Percentiles rank a stretch among this genome's conserved stretches.
Evolutionary conservation across 2,113 vertebrate genomes (phyloP).

Genomic region (Callopanchax toddi): DNA sequence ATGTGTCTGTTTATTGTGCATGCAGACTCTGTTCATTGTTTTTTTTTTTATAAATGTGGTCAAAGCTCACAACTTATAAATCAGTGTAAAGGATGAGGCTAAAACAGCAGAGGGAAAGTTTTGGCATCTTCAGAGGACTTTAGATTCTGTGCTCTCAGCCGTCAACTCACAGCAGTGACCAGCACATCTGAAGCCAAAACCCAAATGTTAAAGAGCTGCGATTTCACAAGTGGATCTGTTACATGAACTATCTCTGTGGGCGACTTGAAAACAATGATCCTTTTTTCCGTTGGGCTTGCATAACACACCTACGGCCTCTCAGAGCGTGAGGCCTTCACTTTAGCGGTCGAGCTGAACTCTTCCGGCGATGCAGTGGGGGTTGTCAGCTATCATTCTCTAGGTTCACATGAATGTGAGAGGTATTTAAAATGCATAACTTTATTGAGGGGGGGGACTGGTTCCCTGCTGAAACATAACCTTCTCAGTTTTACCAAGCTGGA

Average conservation of each 20-base stretch:
- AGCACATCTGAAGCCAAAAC: slow-evolving; percentile 44
- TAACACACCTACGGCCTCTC: slow-evolving; percentile 69
- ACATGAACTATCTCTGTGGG: slow-evolving; percentile 58
- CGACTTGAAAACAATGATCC: slow-evolving; percentile 64
- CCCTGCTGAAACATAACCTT: slow-evolving; percentile 47
- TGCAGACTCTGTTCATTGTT: no score
- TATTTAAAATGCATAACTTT: slow-evolving; percentile 15
- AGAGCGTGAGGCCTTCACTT: slow-evolving; percentile 14
- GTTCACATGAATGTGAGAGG: slow-evolving; percentile 42
- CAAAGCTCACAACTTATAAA: no score
- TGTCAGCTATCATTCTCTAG: slow-evolving; percentile 22
- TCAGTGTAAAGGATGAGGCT: background rate
- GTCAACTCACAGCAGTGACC: slow-evolving; percentile 35
- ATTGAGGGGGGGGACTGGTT: slow-evolving; percentile 16
- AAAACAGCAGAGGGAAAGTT: background rate
- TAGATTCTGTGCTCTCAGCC: background rate
- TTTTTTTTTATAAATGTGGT: no score
- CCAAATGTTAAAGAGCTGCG: slow-evolving; percentile 62
- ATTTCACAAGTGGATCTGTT: slow-evolving; percentile 65
- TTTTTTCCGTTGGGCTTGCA: slow-evolving; percentile 60
- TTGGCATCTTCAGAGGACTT: background rate
- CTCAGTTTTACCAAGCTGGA: slow-evolving; percentile 52
- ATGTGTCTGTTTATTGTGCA: no score
- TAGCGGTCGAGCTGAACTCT: slow-evolving; percentile 22
- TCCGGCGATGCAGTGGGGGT: slow-evolving; percentile 2